Base-by-base conservation (phyloP, 2,888 invertebrate genomes). In the Poecilobothrus nobilitatus region DNA sequence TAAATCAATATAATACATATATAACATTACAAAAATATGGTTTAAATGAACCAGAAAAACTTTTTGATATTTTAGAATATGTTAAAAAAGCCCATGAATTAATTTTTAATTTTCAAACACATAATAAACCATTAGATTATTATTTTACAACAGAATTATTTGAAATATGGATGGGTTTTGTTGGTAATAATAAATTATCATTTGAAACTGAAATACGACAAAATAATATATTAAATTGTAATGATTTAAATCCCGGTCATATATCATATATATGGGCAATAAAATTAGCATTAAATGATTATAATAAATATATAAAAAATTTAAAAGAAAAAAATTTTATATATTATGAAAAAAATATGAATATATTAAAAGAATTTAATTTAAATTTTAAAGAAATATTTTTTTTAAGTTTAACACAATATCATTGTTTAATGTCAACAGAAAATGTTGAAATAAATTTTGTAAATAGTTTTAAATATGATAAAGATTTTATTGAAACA, bases 121-220 rank as follows among this genome's bases (percentile, higher is more conserved):
- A 53, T 53, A 53, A 53, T 18, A 53, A 53, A 53, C 53, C 53
- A 18, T 53, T 53, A 6, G 53, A 53, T 53, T 53, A 53, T 53
- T 53, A 18, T 53, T 53, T 53, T 53, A 53, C 53, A 53, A 53
- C 53, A 6, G 53, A 53, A 53, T 53, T 53, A 53, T 53, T 53
- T 53, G 53, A 53, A 53, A 53, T 53, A 53, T 53, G 53, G 53
- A 53, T 53, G 53, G 53, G 18, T 18, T 53, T 53, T 53, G 53
- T 53, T 53, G 53, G 53, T 53, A 53, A 53, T 53, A 53, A 53
- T 53, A 53, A 53, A 18, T 18, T 12, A 2, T 8, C 53, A 18
- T 53, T 53, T n/a, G 53, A 53, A 53, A 53, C 18, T 1, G 53
- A 53, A 53, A 53, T 53, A 3, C 5, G 18, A 18, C 12, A 53